Evolutionary conservation across 2,888 invertebrate species (phyloP), one percentile per base, ranked within the genome.

Genomic region (Neria commutata): DNA sequence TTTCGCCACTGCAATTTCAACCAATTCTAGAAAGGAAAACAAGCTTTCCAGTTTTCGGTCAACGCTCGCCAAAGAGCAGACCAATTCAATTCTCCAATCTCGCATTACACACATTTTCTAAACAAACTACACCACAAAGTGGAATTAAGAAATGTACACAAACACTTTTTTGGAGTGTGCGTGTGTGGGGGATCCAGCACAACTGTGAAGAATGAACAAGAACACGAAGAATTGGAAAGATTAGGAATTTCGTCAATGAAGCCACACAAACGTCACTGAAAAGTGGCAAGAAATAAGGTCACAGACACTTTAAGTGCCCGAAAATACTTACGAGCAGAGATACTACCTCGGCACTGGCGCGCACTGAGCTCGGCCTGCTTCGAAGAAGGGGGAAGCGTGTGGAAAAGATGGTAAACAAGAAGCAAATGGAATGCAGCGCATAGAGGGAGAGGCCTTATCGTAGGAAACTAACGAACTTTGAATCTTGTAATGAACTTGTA

Each of bases 221-320:
- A 37, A 6, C 37, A 8, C n/a, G 4, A 37, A 37, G n/a, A 37
- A 37, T 11, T 37, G 4, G n/a, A 37, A 11, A 37, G 37, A 37
- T 37, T 37, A 37, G 4, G 37, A 37, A 37, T 37, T 37, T n/a
- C 14, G n/a, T 14, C 6, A 37, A 37, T 37, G 37, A 37, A 37
- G n/a, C 4, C 14, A 37, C 6, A 4, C 6, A 37, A 37, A 14
- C 21, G 42, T 26, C 24, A 48, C 24, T 8, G 23, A 52, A 52
- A 26, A 37, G 24, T 40, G 33, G 57, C 11, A 57, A 57, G 26
- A 52, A 57, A 40, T 57, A 57, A 57, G 57, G 57, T 57, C 57
- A 57, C 26, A 19, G 47, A 37, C 17, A 47, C 52, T 42, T 42
- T 5, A 42, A 8, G 29, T 11, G 29, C 11, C 6, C 48, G 33